A percentile compares a stretch with the other conserved stretches of the same genome.
Evolutionary conservation across 2,888 invertebrate genomes (phyloP).

Genomic region (Tuta absoluta): DNA sequence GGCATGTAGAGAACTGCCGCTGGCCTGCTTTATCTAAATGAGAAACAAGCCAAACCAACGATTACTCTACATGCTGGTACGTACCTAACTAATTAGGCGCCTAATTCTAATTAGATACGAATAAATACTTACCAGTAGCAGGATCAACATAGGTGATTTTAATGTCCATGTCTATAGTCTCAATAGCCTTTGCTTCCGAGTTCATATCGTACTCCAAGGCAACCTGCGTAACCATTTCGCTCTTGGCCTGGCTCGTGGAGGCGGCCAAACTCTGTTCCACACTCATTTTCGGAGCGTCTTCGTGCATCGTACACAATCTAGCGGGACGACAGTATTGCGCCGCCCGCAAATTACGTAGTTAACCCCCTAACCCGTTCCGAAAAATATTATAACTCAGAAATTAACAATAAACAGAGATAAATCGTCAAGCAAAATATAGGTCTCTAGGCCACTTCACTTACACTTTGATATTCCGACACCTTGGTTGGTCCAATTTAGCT

Average conservation of each 20-base stretch:
- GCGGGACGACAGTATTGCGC: constrained; percentile 62
- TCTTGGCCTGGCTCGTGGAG: constrained; percentile 80
- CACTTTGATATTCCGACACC: constrained; percentile 89
- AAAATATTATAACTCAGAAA: constrained; percentile 82
- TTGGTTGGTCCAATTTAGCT: constrained; percentile 86
- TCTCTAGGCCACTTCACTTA: constrained; percentile 94
- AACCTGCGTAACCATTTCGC: constrained; percentile 70
- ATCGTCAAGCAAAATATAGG: constrained; percentile 85
- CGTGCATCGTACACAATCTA: constrained; percentile 82
- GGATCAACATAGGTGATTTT: constrained; percentile 83
- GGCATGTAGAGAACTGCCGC: too few species aligned
- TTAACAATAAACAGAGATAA: constrained; percentile 65
- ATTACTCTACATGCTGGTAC: neutral
- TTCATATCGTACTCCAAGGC: constrained; percentile 70
- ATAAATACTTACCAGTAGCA: constrained; percentile 73
- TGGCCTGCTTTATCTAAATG: too few species aligned
- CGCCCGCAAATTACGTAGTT: constrained; percentile 53
- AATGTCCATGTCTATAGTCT: constrained; percentile 80
- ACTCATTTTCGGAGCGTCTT: constrained; percentile 85
- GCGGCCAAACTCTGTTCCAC: constrained; percentile 85
- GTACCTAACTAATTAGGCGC: neutral
- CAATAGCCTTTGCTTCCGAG: constrained; percentile 74
- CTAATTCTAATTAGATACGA: constrained; percentile 9
- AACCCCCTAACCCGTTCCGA: constrained; percentile 63
- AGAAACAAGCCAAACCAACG: neutral